Base-by-base conservation (phyloP, 2,113 vertebrate genomes). In the Ceratotherium simum region DNA sequence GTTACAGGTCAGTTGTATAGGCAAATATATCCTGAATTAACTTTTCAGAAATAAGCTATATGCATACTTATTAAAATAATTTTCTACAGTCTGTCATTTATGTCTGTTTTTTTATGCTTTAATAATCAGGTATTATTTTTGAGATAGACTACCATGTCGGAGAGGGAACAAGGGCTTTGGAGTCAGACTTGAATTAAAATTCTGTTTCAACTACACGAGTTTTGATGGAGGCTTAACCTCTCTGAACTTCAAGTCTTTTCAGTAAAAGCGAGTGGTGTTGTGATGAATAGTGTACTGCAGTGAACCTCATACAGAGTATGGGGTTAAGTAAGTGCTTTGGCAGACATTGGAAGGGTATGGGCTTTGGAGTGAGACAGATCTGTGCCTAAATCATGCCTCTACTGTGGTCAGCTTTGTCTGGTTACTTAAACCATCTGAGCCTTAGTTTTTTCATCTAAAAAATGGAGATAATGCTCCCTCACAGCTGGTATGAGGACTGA, bases 61-160 rank as follows among this genome's bases (percentile, higher is more conserved):
- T 93, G 16, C n/a, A 54, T 90, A n/a, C 80, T 88, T 95, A 54
- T 95, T 90, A 83, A 62, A 92, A 70, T 78, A 78, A 79, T 79
- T 92, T 89, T 21, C 39, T 82, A 62, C 23, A 3, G 25, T 65
- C 20, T 90, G 21, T 31, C 27, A 58, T 73, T 92, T 64, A 31
- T 82, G 64, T 96, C 51, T 72, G 60, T 76, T 46, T 56, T 42
- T 13, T 65, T 51, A 18, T 60, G 33, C 1, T 64, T 94, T 87
- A 91, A 65, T 48, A 51, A 27, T 72, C 46, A 67, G 17, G 27
- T 70, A 89, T 90, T 85, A 25, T 80, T 84, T 94, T 36, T 51
- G n/a, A 62, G 18, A 11, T 70, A n/a, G 10, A 60, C 18, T 29
- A 31, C 7, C 13, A 27, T 51, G 33, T 70, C 67, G 11, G 31